phyloP scores from a whole-genome alignment of 2,888 invertebrate species.

The Plagodis pulveraria region DNA sequence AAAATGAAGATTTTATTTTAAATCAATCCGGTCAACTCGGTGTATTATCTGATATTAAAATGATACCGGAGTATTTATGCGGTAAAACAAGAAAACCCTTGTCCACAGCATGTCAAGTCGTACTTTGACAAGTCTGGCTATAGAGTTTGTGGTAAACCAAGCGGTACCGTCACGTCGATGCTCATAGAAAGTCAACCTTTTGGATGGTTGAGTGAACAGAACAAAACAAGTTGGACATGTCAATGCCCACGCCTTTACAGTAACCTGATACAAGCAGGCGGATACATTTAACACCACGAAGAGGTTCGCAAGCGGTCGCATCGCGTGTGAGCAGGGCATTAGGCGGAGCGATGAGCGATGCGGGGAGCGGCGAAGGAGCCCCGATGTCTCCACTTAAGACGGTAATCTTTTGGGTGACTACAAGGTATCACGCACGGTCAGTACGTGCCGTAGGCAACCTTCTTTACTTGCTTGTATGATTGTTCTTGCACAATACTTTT shows the following conservation, averaged over 20 bases:
- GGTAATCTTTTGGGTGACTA: conserved; percentile 63
- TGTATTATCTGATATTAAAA: conserved; percentile 29
- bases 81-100: conserved; percentile 42
- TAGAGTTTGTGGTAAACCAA: conserved; percentile 72
- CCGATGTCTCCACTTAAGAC: conserved; percentile 56
- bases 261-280: conserved; percentile 80
- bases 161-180: conserved; percentile 74
- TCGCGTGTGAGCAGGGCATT: conserved; percentile 56
- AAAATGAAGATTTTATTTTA: too few relatives aligned
- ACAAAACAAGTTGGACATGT: conserved; percentile 82
- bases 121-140: conserved; percentile 69
- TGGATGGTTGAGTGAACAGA: conserved; percentile 76
- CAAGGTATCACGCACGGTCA: conserved; percentile 69
- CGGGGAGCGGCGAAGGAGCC: conserved; percentile 51
- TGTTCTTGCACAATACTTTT: neutral
- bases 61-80: conserved; percentile 36
- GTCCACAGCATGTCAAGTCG: conserved; percentile 54
- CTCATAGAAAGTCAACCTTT: conserved; percentile 80
- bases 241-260: conserved; percentile 84
- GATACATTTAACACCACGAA: conserved; percentile 81
- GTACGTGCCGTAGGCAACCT: conserved; percentile 47
- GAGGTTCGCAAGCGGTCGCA: conserved; percentile 63
- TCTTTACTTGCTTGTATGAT: conserved; percentile 18
- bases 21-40: too few relatives aligned
- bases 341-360: conserved; percentile 63